Evolutionary conservation across 2,888 invertebrate species (phyloP).

Genomic region (Andrena dorsata): DNA sequence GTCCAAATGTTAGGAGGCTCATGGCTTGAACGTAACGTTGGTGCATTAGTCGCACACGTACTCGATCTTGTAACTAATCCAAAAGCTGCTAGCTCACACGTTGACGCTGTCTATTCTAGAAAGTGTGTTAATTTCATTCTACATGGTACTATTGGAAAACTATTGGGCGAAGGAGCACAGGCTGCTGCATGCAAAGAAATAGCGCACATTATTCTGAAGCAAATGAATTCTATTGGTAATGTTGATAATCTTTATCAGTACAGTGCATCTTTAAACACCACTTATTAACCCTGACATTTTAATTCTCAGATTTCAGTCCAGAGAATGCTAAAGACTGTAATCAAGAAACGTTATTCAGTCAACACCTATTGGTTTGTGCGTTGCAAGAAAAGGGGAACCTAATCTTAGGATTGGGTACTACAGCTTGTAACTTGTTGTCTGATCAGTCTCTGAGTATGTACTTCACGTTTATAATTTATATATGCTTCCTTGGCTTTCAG

Average conservation of each 20-base stretch:
- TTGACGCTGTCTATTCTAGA: slow-evolving; percentile 98
- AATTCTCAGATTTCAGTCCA: slow-evolving; percentile 91
- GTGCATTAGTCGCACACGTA: slow-evolving; percentile 94
- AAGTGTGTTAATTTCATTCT: slow-evolving; percentile 98
- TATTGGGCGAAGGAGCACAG: slow-evolving; percentile 99
- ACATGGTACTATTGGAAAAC: slow-evolving; percentile 95
- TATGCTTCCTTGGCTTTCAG: not conserved
- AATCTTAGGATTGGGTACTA: slow-evolving; percentile 96
- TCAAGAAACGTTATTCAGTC: slow-evolving; percentile 95
- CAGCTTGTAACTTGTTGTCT: slow-evolving; percentile 94
- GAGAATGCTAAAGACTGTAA: slow-evolving; percentile 96
- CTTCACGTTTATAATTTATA: slow-evolving; percentile 12
- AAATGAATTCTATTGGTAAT: slow-evolving; percentile 95
- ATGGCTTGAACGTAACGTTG: slow-evolving; percentile 97
- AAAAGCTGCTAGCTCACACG: slow-evolving; percentile 97
- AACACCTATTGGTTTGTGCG: slow-evolving; percentile 96
- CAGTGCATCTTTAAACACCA: not conserved
- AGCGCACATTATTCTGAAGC: slow-evolving; percentile 95
- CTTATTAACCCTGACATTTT: slow-evolving; percentile 10
- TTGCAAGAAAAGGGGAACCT: slow-evolving; percentile 97
- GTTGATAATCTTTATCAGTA: not conserved
- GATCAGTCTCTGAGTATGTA: slow-evolving; percentile 93
- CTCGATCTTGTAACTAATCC: slow-evolving; percentile 97
- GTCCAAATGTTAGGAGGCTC: slow-evolving; percentile 96
- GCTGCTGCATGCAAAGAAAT: slow-evolving; percentile 97